Base-by-base conservation (phyloP, 2,797 vertebrate genomes). In the Brotula barbata region DNA sequence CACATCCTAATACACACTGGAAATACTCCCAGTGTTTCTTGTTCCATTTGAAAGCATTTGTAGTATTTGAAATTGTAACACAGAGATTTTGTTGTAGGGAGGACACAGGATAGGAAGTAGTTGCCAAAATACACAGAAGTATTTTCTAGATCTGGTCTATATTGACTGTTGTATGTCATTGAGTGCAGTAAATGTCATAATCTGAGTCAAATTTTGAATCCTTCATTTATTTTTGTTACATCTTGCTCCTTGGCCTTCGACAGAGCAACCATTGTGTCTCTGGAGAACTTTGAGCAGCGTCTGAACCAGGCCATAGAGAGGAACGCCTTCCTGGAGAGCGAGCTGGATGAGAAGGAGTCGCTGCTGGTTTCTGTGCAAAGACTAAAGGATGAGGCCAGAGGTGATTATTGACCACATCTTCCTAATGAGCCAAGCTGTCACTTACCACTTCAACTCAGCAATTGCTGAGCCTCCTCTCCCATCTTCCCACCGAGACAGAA, bases 241-340 rank as follows among this genome's bases (percentile, higher is more conserved):
- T 33, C 28, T 56, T 12, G 6, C 31, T 42, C 42, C 20, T 20
- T 25, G 16, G 17, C 36, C n/a, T 19, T 28, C n/a, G 80, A 60
- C 89, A 99, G 96, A 82, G 95, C 96, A 15, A 97, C 95, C 19
- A 97, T 98, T 67, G 92, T 94, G 86, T 98, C 96, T 19, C 88
- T 99, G 90, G 96, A 99, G 91, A 97, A 96, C 88, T 99, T 98
- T 55, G 96, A 99, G 87, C 94, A 95, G 84, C 94, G 96, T 63
- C 89, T 98, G 85, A 99, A 99, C 91, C 95, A 97, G 88, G 96
- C 96, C 70, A 99, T 98, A 67, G 96, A 99, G 88, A 92, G 96
- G 85, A 99, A 99, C 47, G 96, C 96, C 0, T 99, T 99, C 90
- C 92, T 99, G 85, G 96, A 99, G 90, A 98, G 95, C 39, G 96